A percentile compares a stretch with the other conserved stretches of the same genome.
Conservation (phyloP, 2,113 vertebrate species). For the Pelobates fuscus region DNA sequence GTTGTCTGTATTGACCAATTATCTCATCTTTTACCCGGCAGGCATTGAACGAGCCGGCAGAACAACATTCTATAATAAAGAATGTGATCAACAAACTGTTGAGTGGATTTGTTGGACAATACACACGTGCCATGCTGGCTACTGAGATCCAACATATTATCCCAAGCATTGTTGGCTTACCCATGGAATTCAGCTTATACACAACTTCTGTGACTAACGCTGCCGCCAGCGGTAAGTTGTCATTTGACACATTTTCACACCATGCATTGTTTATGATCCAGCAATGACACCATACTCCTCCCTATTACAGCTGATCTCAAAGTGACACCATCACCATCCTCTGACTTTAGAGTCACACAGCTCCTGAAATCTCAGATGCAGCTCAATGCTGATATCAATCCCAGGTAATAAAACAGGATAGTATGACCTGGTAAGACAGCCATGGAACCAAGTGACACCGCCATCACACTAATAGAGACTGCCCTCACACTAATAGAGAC, state of each 20-base stretch:
- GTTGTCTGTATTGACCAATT: background rate
- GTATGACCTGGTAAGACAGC: no score
- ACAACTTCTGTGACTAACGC: constrained; percentile 64
- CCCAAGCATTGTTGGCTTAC: constrained; percentile 72
- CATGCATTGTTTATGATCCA: background rate
- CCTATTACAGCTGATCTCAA: constrained; percentile 57
- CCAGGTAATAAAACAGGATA: constrained; percentile 51
- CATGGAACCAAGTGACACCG: no score
- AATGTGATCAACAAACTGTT: constrained; percentile 52
- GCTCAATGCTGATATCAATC: constrained; percentile 53
- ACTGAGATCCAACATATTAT: constrained; percentile 69
- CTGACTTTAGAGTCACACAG: constrained; percentile 54
- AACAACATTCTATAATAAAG: constrained; percentile 47
- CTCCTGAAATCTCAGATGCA: constrained; percentile 55
- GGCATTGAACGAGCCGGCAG: constrained; percentile 50
- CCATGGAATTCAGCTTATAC: constrained; percentile 72
- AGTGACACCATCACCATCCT: constrained; percentile 46
- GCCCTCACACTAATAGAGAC: no score
- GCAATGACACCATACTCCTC: background rate
- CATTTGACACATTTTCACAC: background rate
- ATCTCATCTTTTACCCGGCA: constrained; percentile 42
- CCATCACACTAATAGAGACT: no score
- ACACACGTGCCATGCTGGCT: constrained; percentile 65
- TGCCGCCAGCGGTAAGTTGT: constrained; percentile 55
- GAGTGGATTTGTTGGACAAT: constrained; percentile 54